phyloP scores from a whole-genome alignment of 2,888 invertebrate genomes.

The Parasteatoda lunata region DNA sequence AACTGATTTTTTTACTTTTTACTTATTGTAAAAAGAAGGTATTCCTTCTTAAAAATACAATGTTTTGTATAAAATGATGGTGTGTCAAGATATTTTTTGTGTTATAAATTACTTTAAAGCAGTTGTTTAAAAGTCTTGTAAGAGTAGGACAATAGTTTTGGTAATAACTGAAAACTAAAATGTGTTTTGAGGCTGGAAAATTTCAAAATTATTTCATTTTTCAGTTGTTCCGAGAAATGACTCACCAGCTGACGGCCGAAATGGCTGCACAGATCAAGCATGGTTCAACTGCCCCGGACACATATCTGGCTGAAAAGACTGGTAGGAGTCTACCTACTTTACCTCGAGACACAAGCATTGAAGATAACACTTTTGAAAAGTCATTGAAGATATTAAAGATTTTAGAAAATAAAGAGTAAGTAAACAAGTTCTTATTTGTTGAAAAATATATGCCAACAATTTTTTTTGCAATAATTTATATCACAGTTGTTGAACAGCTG shows the following conservation, averaged over 20 bases:
- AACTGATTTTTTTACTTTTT: too few relatives aligned
- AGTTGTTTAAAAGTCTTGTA: too few relatives aligned
- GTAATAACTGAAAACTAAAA: not conserved
- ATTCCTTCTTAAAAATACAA: too few relatives aligned
- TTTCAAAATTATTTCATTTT: not conserved
- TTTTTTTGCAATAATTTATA: too few relatives aligned
- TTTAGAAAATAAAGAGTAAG: constrained; percentile 57
- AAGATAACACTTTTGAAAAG: not conserved
- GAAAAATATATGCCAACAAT: too few relatives aligned
- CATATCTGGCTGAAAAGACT: constrained; percentile 26
- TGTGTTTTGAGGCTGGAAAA: not conserved
- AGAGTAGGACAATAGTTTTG: not conserved
- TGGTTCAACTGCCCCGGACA: constrained; percentile 29
- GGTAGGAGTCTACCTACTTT: constrained; percentile 39
- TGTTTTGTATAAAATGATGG: too few relatives aligned
- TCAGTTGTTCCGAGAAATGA: constrained; percentile 56
- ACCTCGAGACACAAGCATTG: not conserved
- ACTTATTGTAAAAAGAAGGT: too few relatives aligned
- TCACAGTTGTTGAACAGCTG: too few relatives aligned
- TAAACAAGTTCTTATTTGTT: not conserved
- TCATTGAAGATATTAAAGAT: constrained; percentile 55
- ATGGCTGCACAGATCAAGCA: constrained; percentile 50
- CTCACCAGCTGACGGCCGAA: constrained; percentile 53
- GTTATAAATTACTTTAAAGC: too few relatives aligned
- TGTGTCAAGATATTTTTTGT: too few relatives aligned